Evolutionary conservation across 2,797 vertebrate genomes (phyloP), one percentile per base, ranked within the genome.

Genomic region (Gymnoscopelus braueri): DNA sequence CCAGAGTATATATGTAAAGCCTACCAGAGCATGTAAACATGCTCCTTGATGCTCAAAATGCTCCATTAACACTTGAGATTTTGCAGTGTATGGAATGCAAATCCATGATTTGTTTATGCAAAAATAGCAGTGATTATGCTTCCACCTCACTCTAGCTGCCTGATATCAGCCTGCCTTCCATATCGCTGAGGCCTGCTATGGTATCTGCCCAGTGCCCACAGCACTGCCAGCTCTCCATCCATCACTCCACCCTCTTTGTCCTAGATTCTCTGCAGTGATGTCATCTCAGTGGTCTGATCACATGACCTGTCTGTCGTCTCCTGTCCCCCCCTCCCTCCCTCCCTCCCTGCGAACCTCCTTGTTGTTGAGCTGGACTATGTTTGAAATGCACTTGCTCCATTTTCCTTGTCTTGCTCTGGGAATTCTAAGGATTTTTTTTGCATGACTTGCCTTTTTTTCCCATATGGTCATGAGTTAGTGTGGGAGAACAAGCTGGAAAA

Each of bases 261-360:
- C 91, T 77, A 91, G 87, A 88, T 92, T 91, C 85, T 79, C 84
- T 86, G 84, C 87, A 89, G 68, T 93, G 90, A 94, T 84, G 90
- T 94, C 89, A 94, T 88, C 39, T 59, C 64, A 69, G 82, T 91
- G 86, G 83, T 77, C 54, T 59, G 82, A 87, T 91, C 93, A 94
- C 85, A 75, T 92, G 92, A 67, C 39, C 78, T 60, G 69, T 69
- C 35, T 71, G 66, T 77, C 76, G 39, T 8, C 39, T 44, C 29
- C 63, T 19, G 51, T 66, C 60, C 19, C 39, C 64, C 12, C 35
- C 54, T 60, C 29, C 63, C 54, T 66, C 29, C 63, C 54, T 66
- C 58, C 19, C 39, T 66, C 12, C 35, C 54, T 60, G 49, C 50
- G n/a, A 23, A 65, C 70, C 62, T 75, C 70, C 65, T 57, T 50